phyloP scores from a whole-genome alignment of 2,113 vertebrate genomes.

The Indicator maculatus region DNA sequence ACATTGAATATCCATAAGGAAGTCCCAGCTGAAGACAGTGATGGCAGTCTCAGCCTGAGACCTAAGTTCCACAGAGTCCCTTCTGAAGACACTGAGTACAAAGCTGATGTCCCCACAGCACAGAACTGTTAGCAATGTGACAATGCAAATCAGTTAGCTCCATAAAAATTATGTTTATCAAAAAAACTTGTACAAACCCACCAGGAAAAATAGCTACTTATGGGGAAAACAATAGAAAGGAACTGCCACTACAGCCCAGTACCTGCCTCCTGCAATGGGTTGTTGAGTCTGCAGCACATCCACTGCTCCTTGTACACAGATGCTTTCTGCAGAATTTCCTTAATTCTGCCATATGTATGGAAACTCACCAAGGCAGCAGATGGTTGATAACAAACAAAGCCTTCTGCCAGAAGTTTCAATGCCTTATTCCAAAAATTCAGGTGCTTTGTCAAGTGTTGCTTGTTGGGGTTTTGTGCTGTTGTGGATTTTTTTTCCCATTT shows the following conservation, averaged over 20 bases:
- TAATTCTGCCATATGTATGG: constrained; percentile 3
- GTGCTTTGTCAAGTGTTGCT: background rate
- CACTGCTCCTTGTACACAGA: background rate
- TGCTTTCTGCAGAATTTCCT: background rate
- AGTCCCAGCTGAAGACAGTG: background rate
- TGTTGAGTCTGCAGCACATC: background rate
- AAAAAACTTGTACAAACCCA: background rate
- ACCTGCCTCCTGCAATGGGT: background rate
- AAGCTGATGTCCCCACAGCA: background rate
- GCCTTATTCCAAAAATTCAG: background rate
- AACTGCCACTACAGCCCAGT: background rate
- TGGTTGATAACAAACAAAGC: constrained; percentile 23
- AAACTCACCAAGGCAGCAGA: constrained; percentile 30
- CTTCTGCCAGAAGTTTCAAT: constrained; percentile 9
- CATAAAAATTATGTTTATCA: background rate
- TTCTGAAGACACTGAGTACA: background rate
- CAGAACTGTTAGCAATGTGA: background rate
- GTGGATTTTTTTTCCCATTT: background rate
- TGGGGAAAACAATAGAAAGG: background rate
- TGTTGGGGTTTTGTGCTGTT: background rate
- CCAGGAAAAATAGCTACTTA: background rate
- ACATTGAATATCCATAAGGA: background rate
- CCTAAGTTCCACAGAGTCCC: background rate
- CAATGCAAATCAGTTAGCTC: background rate
- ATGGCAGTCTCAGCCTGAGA: background rate